phyloP scores from a whole-genome alignment of 2,113 vertebrate species.

The Zingel zingel region DNA sequence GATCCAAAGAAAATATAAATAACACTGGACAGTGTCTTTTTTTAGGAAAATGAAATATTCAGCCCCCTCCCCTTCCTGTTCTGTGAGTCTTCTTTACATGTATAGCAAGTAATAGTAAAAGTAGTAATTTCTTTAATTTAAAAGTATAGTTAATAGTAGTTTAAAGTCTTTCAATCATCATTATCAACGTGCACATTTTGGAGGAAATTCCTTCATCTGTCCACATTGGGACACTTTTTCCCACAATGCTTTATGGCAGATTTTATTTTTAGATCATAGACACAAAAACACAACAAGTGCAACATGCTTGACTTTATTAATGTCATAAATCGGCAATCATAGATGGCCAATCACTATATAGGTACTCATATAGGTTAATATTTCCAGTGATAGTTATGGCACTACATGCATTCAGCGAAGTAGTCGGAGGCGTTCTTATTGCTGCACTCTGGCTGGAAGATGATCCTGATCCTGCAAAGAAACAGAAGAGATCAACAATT shows the following conservation, averaged over 20 bases:
- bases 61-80: background rate
- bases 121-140: too few species aligned
- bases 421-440: background rate
- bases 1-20: too few species aligned
- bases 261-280: background rate
- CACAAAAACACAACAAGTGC: background rate
- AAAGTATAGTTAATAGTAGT: background rate
- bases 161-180: background rate
- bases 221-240: background rate
- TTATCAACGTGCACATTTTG: background rate
- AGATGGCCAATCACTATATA: accelerated
- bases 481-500: background rate
- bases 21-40: too few species aligned
- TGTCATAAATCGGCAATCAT: background rate
- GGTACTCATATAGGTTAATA: background rate
- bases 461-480: slow-evolving; percentile 34
- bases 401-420: slow-evolving; percentile 25
- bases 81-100: background rate
- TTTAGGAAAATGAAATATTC: background rate
- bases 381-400: background rate
- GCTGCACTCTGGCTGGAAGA: slow-evolving; percentile 15
- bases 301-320: slow-evolving; percentile 22
- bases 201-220: background rate
- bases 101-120: background rate
- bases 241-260: background rate